Percentiles rank a stretch among this genome's conserved stretches.
Evolutionary conservation across 2,888 invertebrate species (phyloP).

Genomic region (Chaitophorus viminalis): DNA sequence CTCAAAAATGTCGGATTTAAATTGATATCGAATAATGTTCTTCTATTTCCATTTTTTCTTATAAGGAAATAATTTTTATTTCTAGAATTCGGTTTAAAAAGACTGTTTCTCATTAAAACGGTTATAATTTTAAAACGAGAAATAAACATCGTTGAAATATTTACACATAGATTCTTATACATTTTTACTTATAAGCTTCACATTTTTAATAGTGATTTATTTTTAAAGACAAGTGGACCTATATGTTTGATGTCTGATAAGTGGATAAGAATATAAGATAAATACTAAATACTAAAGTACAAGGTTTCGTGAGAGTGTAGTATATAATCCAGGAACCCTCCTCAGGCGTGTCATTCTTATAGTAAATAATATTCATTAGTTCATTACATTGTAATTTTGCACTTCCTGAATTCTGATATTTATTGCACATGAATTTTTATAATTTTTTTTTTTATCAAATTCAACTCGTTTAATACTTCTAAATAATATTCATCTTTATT

Average conservation of each 20-base stretch:
- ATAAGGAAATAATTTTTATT: background rate
- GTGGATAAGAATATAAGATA: background rate
- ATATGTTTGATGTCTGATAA: slow-evolving; percentile 4
- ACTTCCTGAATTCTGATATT: slow-evolving; percentile 35
- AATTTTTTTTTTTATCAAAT: background rate
- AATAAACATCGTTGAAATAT: background rate
- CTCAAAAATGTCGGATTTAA: background rate
- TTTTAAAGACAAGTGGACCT: background rate
- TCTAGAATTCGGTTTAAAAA: background rate
- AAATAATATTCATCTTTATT: too few relatives aligned
- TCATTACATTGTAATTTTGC: background rate
- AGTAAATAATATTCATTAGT: background rate
- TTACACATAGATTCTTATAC: background rate
- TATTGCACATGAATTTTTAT: background rate
- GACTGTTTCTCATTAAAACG: background rate
- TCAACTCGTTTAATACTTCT: too few relatives aligned
- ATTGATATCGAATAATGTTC: background rate
- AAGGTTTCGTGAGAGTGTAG: slow-evolving; percentile 14
- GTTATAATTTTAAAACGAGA: background rate
- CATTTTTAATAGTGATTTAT: slow-evolving; percentile 2
- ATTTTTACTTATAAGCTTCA: background rate
- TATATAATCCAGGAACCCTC: background rate
- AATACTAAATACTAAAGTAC: too few relatives aligned
- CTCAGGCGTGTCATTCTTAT: background rate
- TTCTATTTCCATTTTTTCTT: background rate